Conservation (phyloP, 2,888 invertebrate genomes). For the Pseudeuparius sepicola region DNA sequence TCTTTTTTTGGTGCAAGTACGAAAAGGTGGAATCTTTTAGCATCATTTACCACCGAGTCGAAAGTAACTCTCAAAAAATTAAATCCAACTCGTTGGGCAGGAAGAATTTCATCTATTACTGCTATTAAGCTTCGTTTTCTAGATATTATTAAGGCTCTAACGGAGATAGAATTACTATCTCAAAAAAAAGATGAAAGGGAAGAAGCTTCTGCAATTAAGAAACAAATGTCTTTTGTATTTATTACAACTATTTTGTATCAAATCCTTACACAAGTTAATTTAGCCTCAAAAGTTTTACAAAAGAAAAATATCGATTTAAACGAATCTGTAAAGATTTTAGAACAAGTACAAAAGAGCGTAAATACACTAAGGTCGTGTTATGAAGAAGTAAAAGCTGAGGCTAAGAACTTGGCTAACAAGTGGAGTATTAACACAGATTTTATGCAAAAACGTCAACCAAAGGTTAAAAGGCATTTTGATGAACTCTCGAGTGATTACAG, state of each 20-base stretch:
- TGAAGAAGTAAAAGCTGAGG: slow-evolving; percentile 7
- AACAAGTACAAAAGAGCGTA: slow-evolving; percentile 7
- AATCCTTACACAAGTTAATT: slow-evolving; percentile 8
- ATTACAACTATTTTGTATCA: slow-evolving; percentile 5
- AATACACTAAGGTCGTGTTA: slow-evolving; percentile 1
- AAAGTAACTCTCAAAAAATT: slow-evolving; percentile 25
- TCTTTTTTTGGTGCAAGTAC: slow-evolving; percentile 25
- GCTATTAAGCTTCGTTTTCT: slow-evolving; percentile 22
- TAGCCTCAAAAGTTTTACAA: slow-evolving; percentile 9
- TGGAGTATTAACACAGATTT: slow-evolving; percentile 8
- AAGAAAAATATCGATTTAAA: slow-evolving; percentile 9
- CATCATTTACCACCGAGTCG: slow-evolving; percentile 23
- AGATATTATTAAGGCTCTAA: slow-evolving; percentile 14
- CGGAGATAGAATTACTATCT: too few species aligned
- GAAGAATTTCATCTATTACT: slow-evolving; percentile 23
- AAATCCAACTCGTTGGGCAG: slow-evolving; percentile 30
- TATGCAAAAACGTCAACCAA: slow-evolving; percentile 9
- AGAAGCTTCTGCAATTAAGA: slow-evolving; percentile 10
- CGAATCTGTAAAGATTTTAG: slow-evolving; percentile 11
- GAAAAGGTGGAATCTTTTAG: slow-evolving; percentile 26
- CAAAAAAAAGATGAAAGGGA: slow-evolving; percentile 9
- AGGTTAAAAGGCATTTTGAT: slow-evolving; percentile 11
- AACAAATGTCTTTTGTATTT: slow-evolving; percentile 12
- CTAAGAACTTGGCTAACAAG: slow-evolving; percentile 8
- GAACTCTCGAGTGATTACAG: slow-evolving; percentile 9